These are phyloP conservation scores for Acipenser oxyrinchus DNA, from an alignment of 2,797 vertebrate species.

Conservation along the genomic window DNA sequence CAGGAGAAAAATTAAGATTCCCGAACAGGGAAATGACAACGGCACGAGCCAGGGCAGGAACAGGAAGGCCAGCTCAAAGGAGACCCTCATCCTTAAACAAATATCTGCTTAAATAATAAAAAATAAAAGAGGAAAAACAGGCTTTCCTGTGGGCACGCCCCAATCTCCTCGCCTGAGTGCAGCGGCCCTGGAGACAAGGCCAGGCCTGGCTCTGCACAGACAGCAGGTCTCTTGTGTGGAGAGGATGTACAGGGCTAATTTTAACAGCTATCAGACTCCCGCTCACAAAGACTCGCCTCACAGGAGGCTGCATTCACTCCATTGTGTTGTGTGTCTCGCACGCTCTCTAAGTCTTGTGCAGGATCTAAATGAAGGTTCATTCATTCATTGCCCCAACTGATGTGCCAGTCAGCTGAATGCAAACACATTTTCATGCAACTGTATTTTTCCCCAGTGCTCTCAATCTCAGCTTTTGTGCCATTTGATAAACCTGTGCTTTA, in stretches of 20 bases:
- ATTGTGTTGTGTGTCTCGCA: slow-evolving; percentile 47
- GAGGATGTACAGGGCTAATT: slow-evolving; percentile 4
- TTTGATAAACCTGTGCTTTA: background rate
- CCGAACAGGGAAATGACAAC: too few species aligned
- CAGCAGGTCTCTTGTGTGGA: background rate
- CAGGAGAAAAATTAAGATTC: too few species aligned
- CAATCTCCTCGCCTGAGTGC: background rate
- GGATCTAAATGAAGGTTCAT: slow-evolving; percentile 63
- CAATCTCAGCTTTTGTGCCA: background rate
- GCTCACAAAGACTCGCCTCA: slow-evolving; percentile 59
- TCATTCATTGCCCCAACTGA: slow-evolving; percentile 40
- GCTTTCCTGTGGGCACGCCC: background rate
- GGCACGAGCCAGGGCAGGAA: too few species aligned
- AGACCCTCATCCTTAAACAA: too few species aligned
- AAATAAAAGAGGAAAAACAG: background rate
- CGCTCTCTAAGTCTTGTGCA: slow-evolving; percentile 28
- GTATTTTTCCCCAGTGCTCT: background rate
- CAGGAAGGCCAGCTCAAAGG: too few species aligned
- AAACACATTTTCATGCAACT: slow-evolving; percentile 26
- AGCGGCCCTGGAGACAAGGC: background rate
- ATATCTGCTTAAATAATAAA: too few species aligned
- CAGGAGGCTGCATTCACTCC: slow-evolving; percentile 53
- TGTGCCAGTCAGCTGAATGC: slow-evolving; percentile 59
- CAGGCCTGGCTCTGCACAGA: background rate
- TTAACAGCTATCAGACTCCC: slow-evolving; percentile 1